Base-by-base conservation (phyloP, 2,888 invertebrate genomes). In the Nebria salina region DNA sequence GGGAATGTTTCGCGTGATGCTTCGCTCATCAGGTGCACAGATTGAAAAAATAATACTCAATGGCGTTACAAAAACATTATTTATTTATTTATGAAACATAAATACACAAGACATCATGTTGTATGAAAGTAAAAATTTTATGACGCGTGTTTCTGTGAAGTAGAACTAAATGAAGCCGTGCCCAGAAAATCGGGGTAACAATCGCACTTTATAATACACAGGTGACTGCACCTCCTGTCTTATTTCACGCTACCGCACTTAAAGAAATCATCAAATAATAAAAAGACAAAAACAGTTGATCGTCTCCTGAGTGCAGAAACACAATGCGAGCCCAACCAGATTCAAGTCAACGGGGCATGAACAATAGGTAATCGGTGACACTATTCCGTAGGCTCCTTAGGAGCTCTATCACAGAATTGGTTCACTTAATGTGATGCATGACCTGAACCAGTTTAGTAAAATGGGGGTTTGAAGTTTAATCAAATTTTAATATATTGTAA, bases 401-500 rank as follows among this genome's bases (percentile, higher is more conserved):
- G 7, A 25, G 2, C 41, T n/a, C 43, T 8, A 42, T 34, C 43
- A n/a, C 42, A 73, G 15, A 34, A 41, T 15, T 15, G 34, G 20
- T 8, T 25, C 25, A n/a, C 25, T 20, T 15, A 15, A 8, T 13
- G 34, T 9, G 34, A 15, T 26, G 4, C 25, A 5, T 15, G 8
- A 73, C 15, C 41, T 41, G 26, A 73, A 41, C 73, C 73, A 41
- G n/a, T 34, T 20, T 4, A 9, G 13, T 15, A 13, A 9, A 4
- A 41, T 34, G 26, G n/a, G 15, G 13, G 77, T 26, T 72, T n/a
- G 43, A 41, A 77, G 72, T 72, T 72, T 72, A 77, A 77, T 77
- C 70, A 77, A 77, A 77, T 76, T 76, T 76, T 76, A 76, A 66
- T 76, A 70, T 76, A 64, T 77, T 72, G 77, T 77, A 77, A 77